Evolutionary conservation across 2,797 vertebrate species (phyloP).

Genomic region (Corythornis leucogaster): DNA sequence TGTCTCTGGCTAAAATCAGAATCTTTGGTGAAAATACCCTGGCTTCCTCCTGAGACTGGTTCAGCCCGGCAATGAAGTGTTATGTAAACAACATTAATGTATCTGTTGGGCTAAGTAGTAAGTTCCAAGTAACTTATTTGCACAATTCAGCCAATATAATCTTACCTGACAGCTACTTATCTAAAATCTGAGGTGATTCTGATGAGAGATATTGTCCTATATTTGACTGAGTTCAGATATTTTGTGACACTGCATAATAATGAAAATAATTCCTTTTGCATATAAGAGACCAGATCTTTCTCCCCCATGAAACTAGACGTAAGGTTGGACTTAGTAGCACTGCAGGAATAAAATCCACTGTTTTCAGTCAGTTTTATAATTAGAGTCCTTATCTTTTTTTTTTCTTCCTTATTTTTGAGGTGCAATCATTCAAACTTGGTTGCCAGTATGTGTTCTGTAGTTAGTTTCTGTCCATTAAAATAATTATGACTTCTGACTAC

Average conservation of each 20-base stretch:
- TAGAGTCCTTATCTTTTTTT: not conserved
- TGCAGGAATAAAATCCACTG: not conserved
- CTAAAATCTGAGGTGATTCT: not conserved
- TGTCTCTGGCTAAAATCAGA: not conserved
- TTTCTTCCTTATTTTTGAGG: not conserved
- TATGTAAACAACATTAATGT: not conserved
- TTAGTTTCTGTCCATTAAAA: constrained; percentile 30
- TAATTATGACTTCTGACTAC: not conserved
- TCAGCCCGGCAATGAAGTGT: not conserved
- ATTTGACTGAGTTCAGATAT: not conserved
- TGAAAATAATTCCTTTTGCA: not conserved
- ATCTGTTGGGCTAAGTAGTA: not conserved
- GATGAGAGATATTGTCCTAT: not conserved
- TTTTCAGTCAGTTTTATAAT: not conserved
- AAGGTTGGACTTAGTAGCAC: not conserved
- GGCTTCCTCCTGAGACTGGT: not conserved
- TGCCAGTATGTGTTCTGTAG: not conserved
- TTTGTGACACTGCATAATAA: not conserved
- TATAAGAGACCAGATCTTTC: not conserved
- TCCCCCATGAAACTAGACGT: not conserved
- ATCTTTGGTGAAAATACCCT: not conserved
- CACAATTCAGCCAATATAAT: not conserved
- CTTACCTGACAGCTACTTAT: not conserved
- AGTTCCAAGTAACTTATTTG: not conserved
- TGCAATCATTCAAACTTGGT: not conserved